A percentile compares a stretch with the other conserved stretches of the same genome.
These are phyloP conservation scores for Drosophila kepulauana DNA, from an alignment of 1,140 invertebrate species.

Conservation along the genomic window DNA sequence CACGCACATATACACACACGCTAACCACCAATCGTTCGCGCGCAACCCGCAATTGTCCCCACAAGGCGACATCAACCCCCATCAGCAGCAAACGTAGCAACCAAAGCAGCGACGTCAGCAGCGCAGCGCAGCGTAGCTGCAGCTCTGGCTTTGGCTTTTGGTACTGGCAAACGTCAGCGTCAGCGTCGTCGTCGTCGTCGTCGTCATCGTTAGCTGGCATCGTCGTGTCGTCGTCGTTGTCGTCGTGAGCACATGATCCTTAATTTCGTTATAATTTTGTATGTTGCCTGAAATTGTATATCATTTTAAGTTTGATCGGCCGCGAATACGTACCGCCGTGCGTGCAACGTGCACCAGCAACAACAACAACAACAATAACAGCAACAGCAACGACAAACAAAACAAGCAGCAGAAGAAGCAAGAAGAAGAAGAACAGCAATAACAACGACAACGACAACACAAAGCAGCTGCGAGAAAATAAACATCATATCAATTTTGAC, in stretches of 20 bases:
- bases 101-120: constrained; percentile 45
- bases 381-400: constrained; percentile 14
- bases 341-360: constrained; percentile 61
- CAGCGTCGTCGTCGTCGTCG: too few relatives aligned
- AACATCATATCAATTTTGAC: constrained; percentile 13
- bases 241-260: constrained; percentile 83
- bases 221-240: constrained; percentile 29
- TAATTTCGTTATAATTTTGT: constrained; percentile 85
- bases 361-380: constrained; percentile 39
- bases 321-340: constrained; percentile 83
- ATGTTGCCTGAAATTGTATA: constrained; percentile 84
- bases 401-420: constrained; percentile 14
- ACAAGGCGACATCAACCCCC: constrained; percentile 44
- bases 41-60: constrained; percentile 75
- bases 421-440: background rate
- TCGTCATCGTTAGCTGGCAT: too few relatives aligned
- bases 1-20: constrained; percentile 15
- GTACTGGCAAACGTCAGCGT: constrained; percentile 31
- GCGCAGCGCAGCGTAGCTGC: constrained; percentile 24
- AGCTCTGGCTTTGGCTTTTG: background rate
- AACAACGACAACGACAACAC: constrained; percentile 22
- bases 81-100: constrained; percentile 9
- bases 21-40: constrained; percentile 82
- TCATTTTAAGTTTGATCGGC: constrained; percentile 85
- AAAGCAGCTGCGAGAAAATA: constrained; percentile 6